Conservation (phyloP, 2,888 invertebrate species). For the Baronia brevicornis region DNA sequence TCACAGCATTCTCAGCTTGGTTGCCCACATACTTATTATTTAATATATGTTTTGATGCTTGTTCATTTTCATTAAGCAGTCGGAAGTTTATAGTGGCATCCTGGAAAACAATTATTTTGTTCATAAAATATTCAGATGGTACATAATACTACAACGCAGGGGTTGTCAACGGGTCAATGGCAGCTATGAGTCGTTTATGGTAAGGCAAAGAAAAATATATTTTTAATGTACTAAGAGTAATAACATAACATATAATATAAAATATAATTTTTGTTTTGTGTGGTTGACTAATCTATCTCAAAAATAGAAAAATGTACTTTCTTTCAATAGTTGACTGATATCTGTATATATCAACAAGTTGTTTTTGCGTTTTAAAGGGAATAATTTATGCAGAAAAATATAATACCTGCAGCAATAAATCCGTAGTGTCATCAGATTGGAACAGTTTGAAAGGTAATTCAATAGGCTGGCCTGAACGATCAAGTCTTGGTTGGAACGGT, state of each 20-base stretch:
- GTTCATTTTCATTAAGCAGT: conserved; percentile 81
- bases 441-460: conserved; percentile 84
- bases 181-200: too few species aligned
- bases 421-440: conserved; percentile 83
- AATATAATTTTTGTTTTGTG: background rate
- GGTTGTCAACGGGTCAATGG: too few species aligned
- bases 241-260: background rate
- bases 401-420: conserved; percentile 88
- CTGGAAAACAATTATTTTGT: conserved; percentile 47
- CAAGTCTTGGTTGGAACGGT: conserved; percentile 40
- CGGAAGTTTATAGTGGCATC: conserved; percentile 82
- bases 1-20: conserved; percentile 79
- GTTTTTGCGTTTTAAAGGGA: too few species aligned
- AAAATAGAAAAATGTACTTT: background rate
- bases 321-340: too few species aligned
- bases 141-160: too few species aligned
- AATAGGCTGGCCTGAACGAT: conserved; percentile 50
- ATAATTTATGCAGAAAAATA: too few species aligned
- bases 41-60: conserved; percentile 85
- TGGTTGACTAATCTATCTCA: background rate
- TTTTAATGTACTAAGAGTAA: too few species aligned
- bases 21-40: conserved; percentile 77
- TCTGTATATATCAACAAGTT: too few species aligned
- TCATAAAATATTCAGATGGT: background rate
- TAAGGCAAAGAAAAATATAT: too few species aligned